Evolutionary conservation across 2,113 vertebrate genomes (phyloP).

Genomic region (Vireo altiloquus): DNA sequence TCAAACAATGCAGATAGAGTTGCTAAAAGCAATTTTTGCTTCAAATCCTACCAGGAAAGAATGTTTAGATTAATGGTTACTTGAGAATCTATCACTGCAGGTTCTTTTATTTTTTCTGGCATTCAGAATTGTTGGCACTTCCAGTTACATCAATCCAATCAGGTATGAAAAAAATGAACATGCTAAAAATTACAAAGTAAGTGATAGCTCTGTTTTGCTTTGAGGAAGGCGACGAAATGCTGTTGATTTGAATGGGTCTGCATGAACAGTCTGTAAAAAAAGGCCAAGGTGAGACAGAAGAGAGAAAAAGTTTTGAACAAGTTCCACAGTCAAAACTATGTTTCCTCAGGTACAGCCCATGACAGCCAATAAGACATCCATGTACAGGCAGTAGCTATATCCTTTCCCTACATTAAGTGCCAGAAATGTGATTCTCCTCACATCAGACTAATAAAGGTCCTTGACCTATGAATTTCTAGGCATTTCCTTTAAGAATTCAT

Average conservation of each 20-base stretch:
- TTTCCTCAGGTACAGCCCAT: not conserved
- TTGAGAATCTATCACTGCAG: not conserved
- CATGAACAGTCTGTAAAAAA: not conserved
- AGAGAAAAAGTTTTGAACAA: not conserved
- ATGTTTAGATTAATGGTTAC: slow-evolving; percentile 44
- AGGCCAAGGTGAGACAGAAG: not conserved
- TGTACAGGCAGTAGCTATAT: not conserved
- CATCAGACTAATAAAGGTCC: slow-evolving; percentile 68
- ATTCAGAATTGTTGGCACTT: not conserved
- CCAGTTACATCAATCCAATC: not conserved
- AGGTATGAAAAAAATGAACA: not conserved
- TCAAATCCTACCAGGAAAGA: slow-evolving; percentile 15
- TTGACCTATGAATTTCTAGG: slow-evolving; percentile 80
- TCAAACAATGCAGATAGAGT: not conserved
- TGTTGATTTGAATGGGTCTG: not conserved
- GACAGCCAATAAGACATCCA: not conserved
- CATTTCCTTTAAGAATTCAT: slow-evolving; percentile 79
- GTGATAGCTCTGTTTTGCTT: not conserved
- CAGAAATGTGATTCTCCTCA: slow-evolving; percentile 49
- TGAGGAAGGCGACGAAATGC: not conserved
- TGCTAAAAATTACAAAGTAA: not conserved
- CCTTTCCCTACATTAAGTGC: not conserved
- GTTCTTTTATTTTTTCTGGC: slow-evolving; percentile 16
- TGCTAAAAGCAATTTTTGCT: slow-evolving; percentile 13
- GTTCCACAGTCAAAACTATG: not conserved